A percentile compares a stretch with the other conserved stretches of the same genome.
These are phyloP conservation scores for Cyclina sinensis DNA, from an alignment of 1,140 invertebrate genomes.

Conservation along the genomic window DNA sequence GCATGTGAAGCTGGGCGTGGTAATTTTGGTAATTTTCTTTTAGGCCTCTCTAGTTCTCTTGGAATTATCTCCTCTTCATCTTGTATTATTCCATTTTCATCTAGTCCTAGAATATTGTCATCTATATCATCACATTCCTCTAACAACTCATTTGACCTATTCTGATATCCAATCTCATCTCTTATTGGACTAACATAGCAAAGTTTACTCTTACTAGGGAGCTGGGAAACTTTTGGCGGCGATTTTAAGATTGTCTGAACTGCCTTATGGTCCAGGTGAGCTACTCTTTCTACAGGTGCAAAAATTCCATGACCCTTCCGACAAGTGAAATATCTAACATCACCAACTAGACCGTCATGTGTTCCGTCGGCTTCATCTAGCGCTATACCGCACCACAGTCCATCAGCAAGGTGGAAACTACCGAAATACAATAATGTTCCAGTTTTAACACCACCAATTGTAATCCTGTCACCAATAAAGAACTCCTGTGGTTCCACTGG, in stretches of 20 bases:
- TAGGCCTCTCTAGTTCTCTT: conserved; percentile 18
- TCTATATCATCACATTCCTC: conserved; percentile 47
- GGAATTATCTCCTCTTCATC: conserved; percentile 16
- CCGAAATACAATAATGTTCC: conserved; percentile 81
- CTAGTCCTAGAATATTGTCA: conserved; percentile 53
- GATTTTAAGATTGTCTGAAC: conserved; percentile 39
- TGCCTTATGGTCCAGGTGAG: conserved; percentile 40
- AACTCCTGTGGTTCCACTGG: conserved; percentile 52
- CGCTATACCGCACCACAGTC: conserved; percentile 85
- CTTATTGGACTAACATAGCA: conserved; percentile 51
- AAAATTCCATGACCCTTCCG: conserved; percentile 84
- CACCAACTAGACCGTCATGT: conserved; percentile 84
- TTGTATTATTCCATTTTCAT: conserved; percentile 62
- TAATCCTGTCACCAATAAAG: conserved; percentile 74
- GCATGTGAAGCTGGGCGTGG: conserved; percentile 34
- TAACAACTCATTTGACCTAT: conserved; percentile 39
- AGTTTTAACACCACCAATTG: conserved; percentile 78
- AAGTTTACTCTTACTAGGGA: conserved; percentile 51
- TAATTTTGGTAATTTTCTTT: conserved; percentile 48
- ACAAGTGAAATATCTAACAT: conserved; percentile 85
- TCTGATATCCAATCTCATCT: conserved; percentile 47
- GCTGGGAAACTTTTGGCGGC: conserved; percentile 43
- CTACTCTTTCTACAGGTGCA: conserved; percentile 84
- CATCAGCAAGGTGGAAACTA: conserved; percentile 79
- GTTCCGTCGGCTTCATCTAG: conserved; percentile 83